Evolutionary conservation across 2,797 vertebrate genomes (phyloP).

Genomic region (Notolepis coatsorum): DNA sequence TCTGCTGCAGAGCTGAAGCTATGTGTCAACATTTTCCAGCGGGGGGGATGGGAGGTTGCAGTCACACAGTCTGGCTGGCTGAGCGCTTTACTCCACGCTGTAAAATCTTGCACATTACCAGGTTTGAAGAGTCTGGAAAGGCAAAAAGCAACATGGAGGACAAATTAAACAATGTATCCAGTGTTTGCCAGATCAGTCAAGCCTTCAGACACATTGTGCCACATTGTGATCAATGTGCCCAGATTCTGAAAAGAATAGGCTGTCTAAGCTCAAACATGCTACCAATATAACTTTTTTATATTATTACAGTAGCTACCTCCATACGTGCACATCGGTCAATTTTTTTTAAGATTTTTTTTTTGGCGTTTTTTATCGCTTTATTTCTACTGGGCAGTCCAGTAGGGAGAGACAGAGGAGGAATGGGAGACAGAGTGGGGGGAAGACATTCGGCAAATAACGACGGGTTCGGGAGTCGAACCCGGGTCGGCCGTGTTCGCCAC

Average conservation of each 20-base stretch:
- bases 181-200: conserved; percentile 16
- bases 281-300: conserved; percentile 57
- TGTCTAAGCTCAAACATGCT: conserved; percentile 53
- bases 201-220: conserved; percentile 39
- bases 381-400: no score
- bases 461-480: no score
- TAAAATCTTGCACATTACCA: conserved; percentile 29
- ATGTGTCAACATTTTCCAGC: background rate
- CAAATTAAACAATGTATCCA: conserved; percentile 27
- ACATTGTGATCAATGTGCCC: conserved; percentile 43
- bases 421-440: no score
- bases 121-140: conserved; percentile 25
- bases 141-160: no score
- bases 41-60: background rate
- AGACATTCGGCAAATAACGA: no score
- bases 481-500: no score
- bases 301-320: conserved; percentile 37
- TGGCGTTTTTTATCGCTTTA: no score
- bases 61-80: background rate
- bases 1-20: background rate
- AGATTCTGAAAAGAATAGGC: conserved; percentile 54
- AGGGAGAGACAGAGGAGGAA: no score
- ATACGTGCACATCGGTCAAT: conserved; percentile 28
- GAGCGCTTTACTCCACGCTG: conserved; percentile 16
- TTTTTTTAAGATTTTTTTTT: no score